A percentile compares a stretch with the other conserved stretches of the same genome.
Conservation (phyloP, 2,113 vertebrate genomes). For the Lepus timidus region DNA sequence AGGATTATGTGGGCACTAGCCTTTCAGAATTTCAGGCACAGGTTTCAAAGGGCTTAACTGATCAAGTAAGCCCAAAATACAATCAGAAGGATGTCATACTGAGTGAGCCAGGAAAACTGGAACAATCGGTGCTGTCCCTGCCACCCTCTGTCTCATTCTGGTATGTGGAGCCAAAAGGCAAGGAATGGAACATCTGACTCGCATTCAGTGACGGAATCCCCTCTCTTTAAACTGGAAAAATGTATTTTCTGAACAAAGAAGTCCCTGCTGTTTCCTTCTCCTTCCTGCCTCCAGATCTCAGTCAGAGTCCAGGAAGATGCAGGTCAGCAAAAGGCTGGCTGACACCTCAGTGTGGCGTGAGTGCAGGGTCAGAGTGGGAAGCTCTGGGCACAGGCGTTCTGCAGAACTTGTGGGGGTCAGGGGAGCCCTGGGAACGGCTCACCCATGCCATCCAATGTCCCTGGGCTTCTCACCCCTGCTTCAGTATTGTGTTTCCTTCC, state of each 20-base stretch:
- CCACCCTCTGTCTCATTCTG: not conserved
- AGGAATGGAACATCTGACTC: not conserved
- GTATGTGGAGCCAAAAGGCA: not conserved
- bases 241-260: not conserved
- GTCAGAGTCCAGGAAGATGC: not conserved
- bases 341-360: not conserved
- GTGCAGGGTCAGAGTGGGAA: not conserved
- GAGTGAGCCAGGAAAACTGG: not conserved
- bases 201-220: not conserved
- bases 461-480: not conserved
- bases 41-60: not conserved
- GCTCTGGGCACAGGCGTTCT: fast-evolving
- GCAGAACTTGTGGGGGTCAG: not conserved
- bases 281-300: not conserved
- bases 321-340: not conserved
- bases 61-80: not conserved
- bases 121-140: too few relatives aligned
- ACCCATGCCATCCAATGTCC: not conserved
- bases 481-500: not conserved
- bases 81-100: not conserved
- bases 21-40: not conserved
- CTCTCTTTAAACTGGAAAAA: not conserved
- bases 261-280: not conserved
- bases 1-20: not conserved
- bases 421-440: not conserved